These are phyloP conservation scores for Willisornis vidua DNA, from an alignment of 2,113 vertebrate genomes.

Conservation along the genomic window DNA sequence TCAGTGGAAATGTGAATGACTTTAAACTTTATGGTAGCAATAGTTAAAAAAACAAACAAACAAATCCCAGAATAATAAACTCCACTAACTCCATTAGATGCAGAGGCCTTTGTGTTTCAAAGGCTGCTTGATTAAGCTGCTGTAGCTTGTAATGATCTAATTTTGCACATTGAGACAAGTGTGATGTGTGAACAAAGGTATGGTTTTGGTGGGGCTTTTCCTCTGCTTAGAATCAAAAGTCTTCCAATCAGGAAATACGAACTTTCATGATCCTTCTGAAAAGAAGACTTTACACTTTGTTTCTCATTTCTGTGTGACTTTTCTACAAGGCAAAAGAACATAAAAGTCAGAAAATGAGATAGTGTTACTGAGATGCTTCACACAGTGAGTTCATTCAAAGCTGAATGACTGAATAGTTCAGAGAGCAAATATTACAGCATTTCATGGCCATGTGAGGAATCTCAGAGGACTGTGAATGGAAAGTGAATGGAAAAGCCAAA, in stretches of 20 bases:
- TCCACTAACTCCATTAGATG: slow-evolving; percentile 10
- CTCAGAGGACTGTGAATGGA: background rate
- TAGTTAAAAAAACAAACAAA: background rate
- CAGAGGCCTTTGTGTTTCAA: slow-evolving; percentile 29
- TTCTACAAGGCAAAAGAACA: background rate
- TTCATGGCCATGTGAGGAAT: background rate
- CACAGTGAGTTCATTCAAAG: background rate
- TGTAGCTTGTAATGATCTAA: slow-evolving; percentile 3
- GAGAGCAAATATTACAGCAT: background rate
- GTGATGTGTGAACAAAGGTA: background rate
- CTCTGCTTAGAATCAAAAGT: background rate
- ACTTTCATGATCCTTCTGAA: background rate
- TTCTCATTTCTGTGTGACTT: slow-evolving; percentile 1
- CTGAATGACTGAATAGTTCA: background rate
- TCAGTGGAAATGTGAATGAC: background rate
- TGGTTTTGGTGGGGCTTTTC: background rate
- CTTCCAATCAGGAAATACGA: background rate
- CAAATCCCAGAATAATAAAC: no score
- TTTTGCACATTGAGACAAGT: background rate
- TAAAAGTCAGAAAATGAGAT: background rate
- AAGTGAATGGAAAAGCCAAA: background rate
- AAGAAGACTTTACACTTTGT: background rate
- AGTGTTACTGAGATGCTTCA: background rate
- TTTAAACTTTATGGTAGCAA: background rate
- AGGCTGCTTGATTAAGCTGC: background rate